Conservation (phyloP, 2,113 vertebrate species). For the Motacilla tschutschensis region DNA sequence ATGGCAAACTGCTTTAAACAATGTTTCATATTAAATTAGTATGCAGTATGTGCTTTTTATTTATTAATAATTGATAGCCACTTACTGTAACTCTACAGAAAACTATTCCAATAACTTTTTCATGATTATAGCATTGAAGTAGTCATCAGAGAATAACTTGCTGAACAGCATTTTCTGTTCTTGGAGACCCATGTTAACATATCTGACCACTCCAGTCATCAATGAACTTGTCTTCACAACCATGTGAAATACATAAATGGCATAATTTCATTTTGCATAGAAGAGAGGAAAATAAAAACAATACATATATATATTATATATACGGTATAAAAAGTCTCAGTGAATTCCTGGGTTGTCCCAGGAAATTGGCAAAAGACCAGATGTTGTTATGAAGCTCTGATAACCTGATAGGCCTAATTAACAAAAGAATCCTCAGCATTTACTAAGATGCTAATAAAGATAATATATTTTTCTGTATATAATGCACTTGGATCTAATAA, state of each 20-base stretch:
- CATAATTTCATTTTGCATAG: not conserved
- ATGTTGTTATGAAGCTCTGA: not conserved
- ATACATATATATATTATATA: not conserved
- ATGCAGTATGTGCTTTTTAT: not conserved
- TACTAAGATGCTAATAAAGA: not conserved
- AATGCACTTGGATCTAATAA: not conserved
- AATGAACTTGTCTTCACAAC: not conserved
- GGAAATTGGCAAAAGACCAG: not conserved
- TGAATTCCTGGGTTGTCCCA: not conserved
- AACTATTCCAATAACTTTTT: not conserved
- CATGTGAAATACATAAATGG: not conserved
- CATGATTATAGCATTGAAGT: not conserved
- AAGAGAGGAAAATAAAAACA: not conserved
- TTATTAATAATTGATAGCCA: not conserved
- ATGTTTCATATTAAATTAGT: not conserved
- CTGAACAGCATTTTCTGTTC: not conserved
- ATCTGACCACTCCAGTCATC: not conserved
- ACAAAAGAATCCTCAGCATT: not conserved
- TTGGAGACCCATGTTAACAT: not conserved
- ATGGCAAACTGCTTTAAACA: not conserved
- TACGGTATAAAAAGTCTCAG: not conserved
- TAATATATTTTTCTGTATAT: not conserved
- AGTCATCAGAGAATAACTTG: not conserved
- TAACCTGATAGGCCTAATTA: not conserved
- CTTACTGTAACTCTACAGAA: not conserved